Conservation (phyloP, 2,888 invertebrate species). For the Lepeophtheirus nordmannii region DNA sequence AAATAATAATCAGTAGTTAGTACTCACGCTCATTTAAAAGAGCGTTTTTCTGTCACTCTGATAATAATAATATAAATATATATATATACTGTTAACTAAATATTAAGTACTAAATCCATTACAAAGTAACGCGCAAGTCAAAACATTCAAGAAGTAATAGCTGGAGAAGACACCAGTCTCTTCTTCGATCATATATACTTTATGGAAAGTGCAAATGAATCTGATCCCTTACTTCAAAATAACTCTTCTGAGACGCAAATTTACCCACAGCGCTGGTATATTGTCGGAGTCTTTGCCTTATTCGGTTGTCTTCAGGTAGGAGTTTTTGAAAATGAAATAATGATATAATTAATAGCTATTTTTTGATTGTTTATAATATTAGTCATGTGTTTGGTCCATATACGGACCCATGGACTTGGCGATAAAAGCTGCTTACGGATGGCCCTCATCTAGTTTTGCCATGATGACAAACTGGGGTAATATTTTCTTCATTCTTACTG, state of each 20-base stretch:
- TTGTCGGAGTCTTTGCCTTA: conserved; percentile 26
- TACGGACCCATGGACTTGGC: conserved; percentile 25
- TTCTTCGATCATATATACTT: no score
- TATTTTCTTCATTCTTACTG: conserved; percentile 25
- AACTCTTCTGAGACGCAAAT: neutral
- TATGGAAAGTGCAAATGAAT: neutral
- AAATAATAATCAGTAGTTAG: no score
- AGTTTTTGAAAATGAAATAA: neutral
- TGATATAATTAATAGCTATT: neutral
- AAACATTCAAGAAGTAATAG: no score
- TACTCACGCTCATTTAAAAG: no score
- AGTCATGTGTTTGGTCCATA: conserved; percentile 26
- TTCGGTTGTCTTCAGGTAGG: conserved; percentile 26
- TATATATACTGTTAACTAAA: no score
- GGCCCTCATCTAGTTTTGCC: conserved; percentile 25
- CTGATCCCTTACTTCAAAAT: neutral
- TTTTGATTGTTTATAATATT: neutral
- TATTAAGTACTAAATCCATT: no score
- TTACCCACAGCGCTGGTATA: conserved; percentile 26
- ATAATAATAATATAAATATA: no score
- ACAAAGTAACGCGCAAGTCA: no score
- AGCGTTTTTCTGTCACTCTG: no score
- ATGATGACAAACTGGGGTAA: conserved; percentile 26
- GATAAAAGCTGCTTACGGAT: conserved; percentile 24
- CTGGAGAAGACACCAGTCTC: no score